phyloP scores from a whole-genome alignment of 2,888 invertebrate genomes.

The Hypomecis atomaria region DNA sequence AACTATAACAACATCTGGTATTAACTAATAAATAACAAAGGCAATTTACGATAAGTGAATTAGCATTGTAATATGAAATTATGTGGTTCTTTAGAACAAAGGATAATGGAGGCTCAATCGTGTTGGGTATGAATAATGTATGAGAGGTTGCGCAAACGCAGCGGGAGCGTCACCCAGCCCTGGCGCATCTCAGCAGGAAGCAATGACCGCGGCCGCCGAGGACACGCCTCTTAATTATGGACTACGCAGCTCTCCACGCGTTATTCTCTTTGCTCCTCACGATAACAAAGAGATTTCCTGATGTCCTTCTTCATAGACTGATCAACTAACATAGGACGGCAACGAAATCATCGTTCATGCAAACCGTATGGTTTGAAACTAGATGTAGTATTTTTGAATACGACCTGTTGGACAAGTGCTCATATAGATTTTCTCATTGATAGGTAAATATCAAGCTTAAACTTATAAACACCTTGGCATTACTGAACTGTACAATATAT shows the following conservation, averaged over 20 bases:
- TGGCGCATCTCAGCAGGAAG: slow-evolving; percentile 63
- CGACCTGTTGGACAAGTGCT: no score
- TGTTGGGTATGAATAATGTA: slow-evolving; percentile 68
- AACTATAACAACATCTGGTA: slow-evolving; percentile 28
- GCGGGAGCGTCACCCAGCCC: slow-evolving; percentile 46
- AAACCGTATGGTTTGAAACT: no score
- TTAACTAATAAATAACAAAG: slow-evolving; percentile 45
- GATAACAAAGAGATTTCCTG: neutral
- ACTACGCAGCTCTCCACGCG: slow-evolving; percentile 22
- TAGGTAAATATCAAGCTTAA: neutral
- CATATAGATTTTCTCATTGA: no score
- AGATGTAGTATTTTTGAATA: no score
- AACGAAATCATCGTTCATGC: no score
- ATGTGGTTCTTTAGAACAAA: slow-evolving; percentile 61
- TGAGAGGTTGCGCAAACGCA: slow-evolving; percentile 63
- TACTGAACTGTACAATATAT: slow-evolving; percentile 31
- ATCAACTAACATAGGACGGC: no score
- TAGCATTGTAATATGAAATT: slow-evolving; percentile 56
- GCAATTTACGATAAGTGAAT: slow-evolving; percentile 50
- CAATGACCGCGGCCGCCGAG: slow-evolving; percentile 74
- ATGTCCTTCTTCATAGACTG: neutral
- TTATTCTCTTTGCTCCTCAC: slow-evolving; percentile 22
- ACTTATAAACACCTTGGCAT: slow-evolving; percentile 40
- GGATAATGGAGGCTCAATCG: slow-evolving; percentile 61
- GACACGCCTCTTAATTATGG: slow-evolving; percentile 42